Evolutionary conservation across 1,140 invertebrate genomes (phyloP).

Genomic region (Sipha flava): DNA sequence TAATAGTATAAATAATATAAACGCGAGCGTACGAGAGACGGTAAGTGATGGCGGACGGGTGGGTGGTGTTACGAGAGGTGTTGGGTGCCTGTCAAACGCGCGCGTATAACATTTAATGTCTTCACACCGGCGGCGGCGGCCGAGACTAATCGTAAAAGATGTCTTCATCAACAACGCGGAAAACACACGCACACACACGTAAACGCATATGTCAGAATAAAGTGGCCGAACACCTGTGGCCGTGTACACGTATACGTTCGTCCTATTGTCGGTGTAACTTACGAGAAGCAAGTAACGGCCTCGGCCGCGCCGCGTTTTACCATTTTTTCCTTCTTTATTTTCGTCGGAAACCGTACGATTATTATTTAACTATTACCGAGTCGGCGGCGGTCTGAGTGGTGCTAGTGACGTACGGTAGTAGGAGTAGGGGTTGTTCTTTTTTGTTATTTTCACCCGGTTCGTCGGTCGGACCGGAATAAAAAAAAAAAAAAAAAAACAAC

Average conservation of each 20-base stretch:
- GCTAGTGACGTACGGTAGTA: no score
- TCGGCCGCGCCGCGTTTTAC: not conserved
- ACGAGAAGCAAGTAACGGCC: no score
- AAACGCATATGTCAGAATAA: conserved; percentile 15
- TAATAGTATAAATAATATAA: not conserved
- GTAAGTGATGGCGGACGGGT: not conserved
- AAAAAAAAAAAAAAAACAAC: not conserved
- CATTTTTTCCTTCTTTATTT: not conserved
- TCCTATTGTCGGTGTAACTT: no score
- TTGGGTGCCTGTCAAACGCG: conserved; percentile 24
- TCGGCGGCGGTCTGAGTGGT: not conserved
- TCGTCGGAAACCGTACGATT: conserved; percentile 18
- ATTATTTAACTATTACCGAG: conserved; percentile 26
- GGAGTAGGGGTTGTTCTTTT: not conserved
- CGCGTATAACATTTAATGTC: not conserved
- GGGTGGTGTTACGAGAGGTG: conserved; percentile 21
- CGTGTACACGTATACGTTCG: no score
- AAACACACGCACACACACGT: not conserved
- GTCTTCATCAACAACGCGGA: conserved; percentile 21
- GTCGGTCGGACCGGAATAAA: not conserved
- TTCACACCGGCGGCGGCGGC: not conserved
- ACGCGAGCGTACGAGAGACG: not conserved
- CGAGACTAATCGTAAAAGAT: conserved; percentile 31
- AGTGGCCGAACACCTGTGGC: not conserved
- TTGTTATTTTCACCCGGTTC: not conserved